Percentiles rank a stretch among this genome's conserved stretches.
These are phyloP conservation scores for Pachypsylla venusta DNA, from an alignment of 1,140 invertebrate genomes.

Conservation along the genomic window DNA sequence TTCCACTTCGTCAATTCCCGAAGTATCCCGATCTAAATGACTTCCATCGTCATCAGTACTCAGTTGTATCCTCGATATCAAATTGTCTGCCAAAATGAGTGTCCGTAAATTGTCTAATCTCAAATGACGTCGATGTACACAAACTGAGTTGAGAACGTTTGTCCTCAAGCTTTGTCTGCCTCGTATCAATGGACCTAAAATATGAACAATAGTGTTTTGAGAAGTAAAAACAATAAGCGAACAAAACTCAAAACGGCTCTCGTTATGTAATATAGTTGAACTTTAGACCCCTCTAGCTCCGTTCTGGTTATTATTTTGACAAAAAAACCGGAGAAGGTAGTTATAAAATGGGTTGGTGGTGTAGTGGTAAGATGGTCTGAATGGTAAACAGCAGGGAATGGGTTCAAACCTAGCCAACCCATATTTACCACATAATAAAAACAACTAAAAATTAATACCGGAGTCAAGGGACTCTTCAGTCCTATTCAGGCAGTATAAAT, in stretches of 20 bases:
- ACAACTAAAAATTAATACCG: too few species aligned
- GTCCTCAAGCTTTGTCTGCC: constrained; percentile 41
- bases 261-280: not conserved
- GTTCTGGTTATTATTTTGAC: too few species aligned
- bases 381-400: too few species aligned
- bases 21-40: constrained; percentile 22
- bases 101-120: constrained; percentile 65
- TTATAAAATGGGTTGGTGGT: too few species aligned
- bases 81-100: constrained; percentile 72
- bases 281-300: too few species aligned
- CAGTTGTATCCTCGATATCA: constrained; percentile 56
- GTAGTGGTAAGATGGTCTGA: too few species aligned
- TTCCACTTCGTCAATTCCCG: constrained; percentile 16
- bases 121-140: constrained; percentile 65
- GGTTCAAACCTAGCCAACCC: too few species aligned
- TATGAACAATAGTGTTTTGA: not conserved
- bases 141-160: constrained; percentile 62
- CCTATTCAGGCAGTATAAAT: too few species aligned
- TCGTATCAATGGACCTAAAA: constrained; percentile 10
- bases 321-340: too few species aligned
- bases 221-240: not conserved
- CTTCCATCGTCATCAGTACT: constrained; percentile 55
- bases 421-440: too few species aligned
- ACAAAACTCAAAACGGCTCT: constrained; percentile 2
- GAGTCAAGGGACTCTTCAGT: too few species aligned